Evolutionary conservation across 1,140 invertebrate species (phyloP).

Genomic region (Idris sp.): DNA sequence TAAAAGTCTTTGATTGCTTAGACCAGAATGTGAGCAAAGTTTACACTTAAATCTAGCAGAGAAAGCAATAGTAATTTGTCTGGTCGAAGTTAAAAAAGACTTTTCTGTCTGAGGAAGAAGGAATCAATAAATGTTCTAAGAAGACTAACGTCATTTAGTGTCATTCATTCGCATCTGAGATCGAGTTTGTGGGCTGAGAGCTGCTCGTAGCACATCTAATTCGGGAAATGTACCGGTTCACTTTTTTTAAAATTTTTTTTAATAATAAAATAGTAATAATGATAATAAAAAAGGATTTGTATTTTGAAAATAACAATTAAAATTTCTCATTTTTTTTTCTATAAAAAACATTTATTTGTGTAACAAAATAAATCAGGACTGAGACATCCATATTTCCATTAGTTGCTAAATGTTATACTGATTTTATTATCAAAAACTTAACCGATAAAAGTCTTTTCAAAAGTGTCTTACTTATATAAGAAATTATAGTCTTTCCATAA

Average conservation of each 20-base stretch:
- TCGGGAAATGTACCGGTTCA: slow-evolving; percentile 51
- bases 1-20: no score
- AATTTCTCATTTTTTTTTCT: no score
- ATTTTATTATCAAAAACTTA: slow-evolving; percentile 30
- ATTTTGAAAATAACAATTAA: no score
- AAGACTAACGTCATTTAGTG: slow-evolving; percentile 47
- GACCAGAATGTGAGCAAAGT: no score
- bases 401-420: slow-evolving; percentile 18
- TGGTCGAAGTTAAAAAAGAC: no score
- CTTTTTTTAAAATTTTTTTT: no score
- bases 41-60: no score
- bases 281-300: slow-evolving; percentile 5
- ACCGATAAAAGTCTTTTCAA: slow-evolving; percentile 32
- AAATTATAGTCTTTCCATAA: slow-evolving; percentile 5
- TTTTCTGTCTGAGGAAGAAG: background rate
- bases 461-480: slow-evolving; percentile 13
- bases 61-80: no score
- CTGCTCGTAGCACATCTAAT: slow-evolving; percentile 64
- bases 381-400: background rate
- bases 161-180: slow-evolving; percentile 70
- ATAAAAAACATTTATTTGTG: slow-evolving; percentile 48
- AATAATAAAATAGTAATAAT: no score
- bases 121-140: slow-evolving; percentile 31
- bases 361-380: slow-evolving; percentile 40
- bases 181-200: slow-evolving; percentile 74